phyloP scores from a whole-genome alignment of 2,797 vertebrate genomes.

The Bufotes viridis region DNA sequence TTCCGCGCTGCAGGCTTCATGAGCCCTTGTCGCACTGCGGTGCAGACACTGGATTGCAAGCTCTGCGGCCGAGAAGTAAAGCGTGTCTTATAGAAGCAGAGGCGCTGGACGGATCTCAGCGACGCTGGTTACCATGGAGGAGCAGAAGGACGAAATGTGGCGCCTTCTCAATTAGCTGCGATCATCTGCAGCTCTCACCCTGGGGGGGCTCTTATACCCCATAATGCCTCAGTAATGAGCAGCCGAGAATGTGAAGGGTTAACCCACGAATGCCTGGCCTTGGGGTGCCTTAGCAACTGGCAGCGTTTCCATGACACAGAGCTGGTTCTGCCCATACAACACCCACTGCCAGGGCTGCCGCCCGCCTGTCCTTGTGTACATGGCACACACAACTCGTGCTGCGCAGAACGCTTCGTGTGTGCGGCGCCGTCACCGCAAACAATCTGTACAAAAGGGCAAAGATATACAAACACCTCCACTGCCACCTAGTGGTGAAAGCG shows the following conservation, averaged over 20 bases:
- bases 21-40: no score
- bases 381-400: background rate
- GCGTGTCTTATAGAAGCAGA: background rate
- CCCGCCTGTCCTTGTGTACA: background rate
- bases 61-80: background rate
- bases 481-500: constrained; percentile 20
- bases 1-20: no score
- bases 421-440: no score
- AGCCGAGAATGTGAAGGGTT: constrained; percentile 13
- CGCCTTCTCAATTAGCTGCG: background rate
- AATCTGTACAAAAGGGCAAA: no score
- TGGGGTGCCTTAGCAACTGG: constrained; percentile 43
- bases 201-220: background rate
- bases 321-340: background rate
- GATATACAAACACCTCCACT: background rate
- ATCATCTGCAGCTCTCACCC: background rate
- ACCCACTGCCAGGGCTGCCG: constrained; percentile 17
- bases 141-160: background rate
- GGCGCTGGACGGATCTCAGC: background rate
- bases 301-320: constrained; percentile 43
- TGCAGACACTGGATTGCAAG: background rate
- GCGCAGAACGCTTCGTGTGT: background rate
- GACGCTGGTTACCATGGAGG: constrained; percentile 33
- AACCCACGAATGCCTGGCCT: constrained; percentile 8
- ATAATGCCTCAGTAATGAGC: background rate